Evolutionary conservation across 2,888 invertebrate species (phyloP).

Genomic region (Copidosoma aretas): DNA sequence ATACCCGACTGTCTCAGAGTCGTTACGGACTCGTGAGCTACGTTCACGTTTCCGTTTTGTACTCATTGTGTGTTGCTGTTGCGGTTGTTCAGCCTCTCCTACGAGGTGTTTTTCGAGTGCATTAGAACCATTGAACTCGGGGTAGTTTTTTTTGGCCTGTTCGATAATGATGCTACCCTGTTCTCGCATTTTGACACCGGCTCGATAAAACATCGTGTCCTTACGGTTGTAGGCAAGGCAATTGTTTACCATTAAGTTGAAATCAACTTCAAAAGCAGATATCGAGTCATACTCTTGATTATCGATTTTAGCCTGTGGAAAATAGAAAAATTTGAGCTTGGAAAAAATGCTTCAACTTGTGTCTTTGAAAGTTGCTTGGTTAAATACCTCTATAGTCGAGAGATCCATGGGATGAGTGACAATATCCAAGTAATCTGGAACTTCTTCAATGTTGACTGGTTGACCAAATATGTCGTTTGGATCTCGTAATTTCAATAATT

Average conservation of each 20-base stretch:
- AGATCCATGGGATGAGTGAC: slow-evolving; percentile 89
- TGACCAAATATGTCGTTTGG: slow-evolving; percentile 88
- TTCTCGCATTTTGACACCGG: slow-evolving; percentile 88
- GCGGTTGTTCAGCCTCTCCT: not conserved
- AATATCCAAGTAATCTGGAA: slow-evolving; percentile 88
- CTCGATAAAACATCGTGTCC: slow-evolving; percentile 92
- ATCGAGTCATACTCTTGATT: slow-evolving; percentile 73
- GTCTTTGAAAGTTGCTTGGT: slow-evolving; percentile 11
- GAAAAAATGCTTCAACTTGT: not conserved
- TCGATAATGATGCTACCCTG: slow-evolving; percentile 83
- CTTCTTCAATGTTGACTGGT: slow-evolving; percentile 88
- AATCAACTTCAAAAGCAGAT: slow-evolving; percentile 85
- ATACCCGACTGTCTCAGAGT: slow-evolving; percentile 27
- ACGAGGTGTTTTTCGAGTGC: not conserved
- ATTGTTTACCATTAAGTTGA: slow-evolving; percentile 94
- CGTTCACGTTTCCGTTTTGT: slow-evolving; percentile 57
- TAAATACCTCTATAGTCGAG: slow-evolving; percentile 77
- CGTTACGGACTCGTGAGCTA: slow-evolving; percentile 37
- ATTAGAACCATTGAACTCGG: slow-evolving; percentile 51
- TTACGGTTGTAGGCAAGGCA: slow-evolving; percentile 94
- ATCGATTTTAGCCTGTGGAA: slow-evolving; percentile 69
- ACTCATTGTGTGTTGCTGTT: not conserved
- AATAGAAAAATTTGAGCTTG: not conserved
- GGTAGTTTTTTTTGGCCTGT: slow-evolving; percentile 75
- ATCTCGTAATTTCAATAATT: slow-evolving; percentile 80